These are phyloP conservation scores for Takifugu ocellatus DNA, from an alignment of 2,797 vertebrate genomes.

Conservation along the genomic window DNA sequence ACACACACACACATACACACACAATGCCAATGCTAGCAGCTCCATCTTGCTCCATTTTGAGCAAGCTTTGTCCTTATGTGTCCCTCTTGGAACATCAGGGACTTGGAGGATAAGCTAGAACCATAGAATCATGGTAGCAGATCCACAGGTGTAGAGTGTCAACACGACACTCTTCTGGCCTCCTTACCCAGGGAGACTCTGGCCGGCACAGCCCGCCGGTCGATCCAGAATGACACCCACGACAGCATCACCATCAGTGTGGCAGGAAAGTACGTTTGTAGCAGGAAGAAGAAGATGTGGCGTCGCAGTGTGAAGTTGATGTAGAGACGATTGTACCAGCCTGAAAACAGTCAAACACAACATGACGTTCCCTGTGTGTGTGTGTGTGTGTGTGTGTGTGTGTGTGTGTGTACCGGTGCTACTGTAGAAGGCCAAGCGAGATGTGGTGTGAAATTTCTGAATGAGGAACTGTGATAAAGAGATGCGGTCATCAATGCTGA, in stretches of 20 bases:
- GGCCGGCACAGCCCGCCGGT: slow-evolving; percentile 91
- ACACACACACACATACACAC: too few relatives aligned
- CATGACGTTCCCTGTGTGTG: too few relatives aligned
- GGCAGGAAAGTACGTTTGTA: slow-evolving; percentile 94
- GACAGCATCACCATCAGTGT: slow-evolving; percentile 95
- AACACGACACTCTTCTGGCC: background rate
- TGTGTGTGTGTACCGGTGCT: slow-evolving; percentile 83
- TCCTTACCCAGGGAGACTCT: slow-evolving; percentile 89
- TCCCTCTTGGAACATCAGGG: too few relatives aligned
- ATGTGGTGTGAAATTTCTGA: slow-evolving; percentile 96
- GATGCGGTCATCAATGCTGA: slow-evolving; percentile 93
- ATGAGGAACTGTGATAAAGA: slow-evolving; percentile 96
- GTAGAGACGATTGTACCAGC: slow-evolving; percentile 97
- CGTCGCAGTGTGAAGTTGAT: slow-evolving; percentile 92
- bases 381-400: background rate
- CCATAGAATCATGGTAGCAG: too few relatives aligned
- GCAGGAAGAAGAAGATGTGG: slow-evolving; percentile 97
- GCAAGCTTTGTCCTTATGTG: too few relatives aligned
- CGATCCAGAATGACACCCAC: slow-evolving; percentile 98
- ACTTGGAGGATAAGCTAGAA: too few relatives aligned
- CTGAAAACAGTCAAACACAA: slow-evolving; percentile 57
- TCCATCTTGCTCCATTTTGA: too few relatives aligned
- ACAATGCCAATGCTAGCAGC: too few relatives aligned
- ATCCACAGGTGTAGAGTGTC: too few relatives aligned
- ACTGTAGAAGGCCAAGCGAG: slow-evolving; percentile 95